Percentiles rank a stretch among this genome's conserved stretches.
These are phyloP conservation scores for Butorides virescens DNA, from an alignment of 2,113 vertebrate genomes.

Conservation along the genomic window DNA sequence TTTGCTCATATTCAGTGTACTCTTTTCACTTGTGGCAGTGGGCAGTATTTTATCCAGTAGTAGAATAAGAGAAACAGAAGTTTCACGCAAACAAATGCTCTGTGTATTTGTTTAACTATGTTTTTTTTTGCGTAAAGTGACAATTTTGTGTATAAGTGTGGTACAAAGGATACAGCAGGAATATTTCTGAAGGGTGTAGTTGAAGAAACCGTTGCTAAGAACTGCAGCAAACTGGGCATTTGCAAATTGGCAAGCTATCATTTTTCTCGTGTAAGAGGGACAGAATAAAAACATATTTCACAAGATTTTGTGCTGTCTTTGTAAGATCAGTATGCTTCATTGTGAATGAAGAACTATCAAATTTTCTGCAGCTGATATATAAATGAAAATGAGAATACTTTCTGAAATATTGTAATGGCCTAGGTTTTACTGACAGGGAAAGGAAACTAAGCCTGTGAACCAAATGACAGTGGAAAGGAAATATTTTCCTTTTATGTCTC, in stretches of 20 bases:
- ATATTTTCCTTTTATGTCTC: neutral
- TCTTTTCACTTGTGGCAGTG: neutral
- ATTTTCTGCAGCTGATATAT: neutral
- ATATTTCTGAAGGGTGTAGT: neutral
- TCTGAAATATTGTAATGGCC: neutral
- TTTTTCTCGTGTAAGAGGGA: neutral
- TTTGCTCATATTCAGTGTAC: neutral
- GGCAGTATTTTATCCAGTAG: neutral
- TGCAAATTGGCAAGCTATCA: neutral
- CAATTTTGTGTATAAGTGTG: neutral
- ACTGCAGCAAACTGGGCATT: neutral
- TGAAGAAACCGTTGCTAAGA: neutral
- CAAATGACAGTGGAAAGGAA: neutral
- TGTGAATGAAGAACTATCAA: neutral
- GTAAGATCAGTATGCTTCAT: neutral
- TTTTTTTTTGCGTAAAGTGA: neutral
- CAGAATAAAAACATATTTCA: neutral
- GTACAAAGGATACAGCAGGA: neutral
- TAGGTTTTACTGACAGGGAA: neutral
- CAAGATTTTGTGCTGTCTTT: neutral
- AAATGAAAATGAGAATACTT: neutral
- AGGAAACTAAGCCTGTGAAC: neutral
- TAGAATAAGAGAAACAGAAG: neutral
- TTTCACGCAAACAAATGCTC: neutral
- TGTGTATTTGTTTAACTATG: neutral